These are phyloP conservation scores for Congeria kusceri DNA, from an alignment of 2,888 invertebrate genomes.

Conservation along the genomic window DNA sequence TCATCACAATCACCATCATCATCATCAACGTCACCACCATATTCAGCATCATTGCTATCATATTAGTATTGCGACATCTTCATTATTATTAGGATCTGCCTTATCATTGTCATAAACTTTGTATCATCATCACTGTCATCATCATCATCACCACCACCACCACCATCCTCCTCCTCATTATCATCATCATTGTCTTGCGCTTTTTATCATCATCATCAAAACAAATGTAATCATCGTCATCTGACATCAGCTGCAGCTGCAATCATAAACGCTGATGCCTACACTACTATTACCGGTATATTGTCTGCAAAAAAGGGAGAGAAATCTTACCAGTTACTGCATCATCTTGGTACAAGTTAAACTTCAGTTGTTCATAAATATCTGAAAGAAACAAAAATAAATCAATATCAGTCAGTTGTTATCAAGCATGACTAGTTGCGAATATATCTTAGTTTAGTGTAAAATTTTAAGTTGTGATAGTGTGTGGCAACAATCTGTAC, in stretches of 20 bases:
- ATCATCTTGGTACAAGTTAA: constrained; percentile 98
- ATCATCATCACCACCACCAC: constrained; percentile 30
- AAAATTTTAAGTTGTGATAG: no score
- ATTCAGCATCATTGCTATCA: neutral
- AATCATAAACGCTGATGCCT: no score
- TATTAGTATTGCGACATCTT: no score
- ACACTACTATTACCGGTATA: no score
- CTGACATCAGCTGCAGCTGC: no score
- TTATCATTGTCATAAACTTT: neutral
- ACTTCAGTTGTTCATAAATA: constrained; percentile 98
- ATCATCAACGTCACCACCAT: constrained; percentile 33
- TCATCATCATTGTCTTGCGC: no score
- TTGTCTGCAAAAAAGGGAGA: neutral
- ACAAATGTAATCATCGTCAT: constrained; percentile 25
- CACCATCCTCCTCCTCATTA: constrained; percentile 27
- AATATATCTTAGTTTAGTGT: no score
- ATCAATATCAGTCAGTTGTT: no score
- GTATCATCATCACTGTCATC: constrained; percentile 22
- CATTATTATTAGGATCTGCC: constrained; percentile 13
- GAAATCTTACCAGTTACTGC: constrained; percentile 93
- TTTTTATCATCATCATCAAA: no score
- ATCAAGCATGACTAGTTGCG: no score
- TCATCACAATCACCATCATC: constrained; percentile 36
- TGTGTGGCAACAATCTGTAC: no score
- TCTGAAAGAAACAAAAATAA: constrained; percentile 88